These are phyloP conservation scores for Aphodius granarius DNA, from an alignment of 2,888 invertebrate species.

Conservation along the genomic window DNA sequence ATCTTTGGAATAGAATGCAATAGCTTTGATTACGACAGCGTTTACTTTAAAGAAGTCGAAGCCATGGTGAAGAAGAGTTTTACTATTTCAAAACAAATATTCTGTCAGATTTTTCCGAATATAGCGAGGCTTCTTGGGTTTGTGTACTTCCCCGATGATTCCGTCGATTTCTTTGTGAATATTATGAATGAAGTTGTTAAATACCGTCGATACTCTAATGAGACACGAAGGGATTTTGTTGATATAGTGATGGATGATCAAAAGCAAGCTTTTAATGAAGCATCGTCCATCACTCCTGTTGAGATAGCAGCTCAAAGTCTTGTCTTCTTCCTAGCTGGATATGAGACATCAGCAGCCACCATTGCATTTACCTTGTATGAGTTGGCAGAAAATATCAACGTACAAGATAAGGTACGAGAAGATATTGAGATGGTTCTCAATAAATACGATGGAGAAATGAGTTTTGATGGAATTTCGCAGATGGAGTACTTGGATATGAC, in stretches of 20 bases:
- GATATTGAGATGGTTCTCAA: conserved; percentile 49
- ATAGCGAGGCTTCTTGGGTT: background rate
- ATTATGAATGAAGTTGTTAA: background rate
- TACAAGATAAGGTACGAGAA: conserved; percentile 54
- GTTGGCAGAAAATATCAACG: conserved; percentile 51
- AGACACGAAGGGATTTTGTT: background rate
- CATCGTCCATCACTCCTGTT: conserved; percentile 25
- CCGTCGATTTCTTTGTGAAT: background rate
- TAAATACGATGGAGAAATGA: conserved; percentile 38
- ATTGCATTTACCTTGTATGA: conserved; percentile 54
- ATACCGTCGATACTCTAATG: background rate
- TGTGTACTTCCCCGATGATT: background rate
- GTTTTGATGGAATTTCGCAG: conserved; percentile 53
- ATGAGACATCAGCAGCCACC: conserved; percentile 57
- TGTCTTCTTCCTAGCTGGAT: conserved; percentile 58
- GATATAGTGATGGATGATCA: background rate
- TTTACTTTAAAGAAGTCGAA: background rate
- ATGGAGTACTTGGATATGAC: conserved; percentile 55
- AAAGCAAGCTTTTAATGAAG: conserved; percentile 45
- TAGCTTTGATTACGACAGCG: background rate
- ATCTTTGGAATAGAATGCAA: background rate
- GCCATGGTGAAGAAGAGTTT: background rate
- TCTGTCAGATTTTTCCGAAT: background rate
- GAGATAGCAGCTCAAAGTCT: conserved; percentile 42
- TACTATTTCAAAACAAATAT: background rate